Evolutionary conservation across 2,113 vertebrate genomes (phyloP), one percentile per base, ranked within the genome.

Genomic region (Toxostoma redivivum): DNA sequence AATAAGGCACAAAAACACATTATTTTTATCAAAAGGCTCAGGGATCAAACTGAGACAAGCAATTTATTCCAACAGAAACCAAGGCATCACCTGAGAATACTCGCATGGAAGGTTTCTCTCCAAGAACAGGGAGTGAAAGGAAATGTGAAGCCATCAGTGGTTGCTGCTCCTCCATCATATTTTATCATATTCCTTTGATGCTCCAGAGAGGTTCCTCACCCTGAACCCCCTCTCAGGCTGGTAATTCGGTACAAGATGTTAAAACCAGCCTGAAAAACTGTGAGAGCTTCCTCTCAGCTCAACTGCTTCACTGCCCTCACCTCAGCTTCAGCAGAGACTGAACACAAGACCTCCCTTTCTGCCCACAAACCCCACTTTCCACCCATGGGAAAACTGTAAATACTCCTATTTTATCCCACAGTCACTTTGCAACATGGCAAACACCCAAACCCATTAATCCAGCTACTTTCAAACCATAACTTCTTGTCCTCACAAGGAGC

Each of bases 31-130:
- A 90, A 78, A 71, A 88, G 33, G 50, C 61, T 47, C 37, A 11
- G 24, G n/a, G 45, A 86, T 54, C 45, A 53, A 94, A 37, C 50
- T 20, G 37, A 82, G n/a, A 48, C 31, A 71, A 87, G 27, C 17
- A 7, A 69, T 85, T 85, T 82, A 72, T 87, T 90, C 71, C 85
- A 69, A 15, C 65, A 80, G 54, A 86, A 89, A 40, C 44, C 56
- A 40, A 65, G 5, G 4, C 18, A 51, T 25, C 67, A 44, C 37
- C 77, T 45, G 61, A 78, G 77, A 89, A 83, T 4, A 25, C 12
- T 81, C 48, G 1, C 65, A 22, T 12, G 61, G 51, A n/a, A 64
- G 25, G 33, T 38, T 89, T 48, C 50, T 81, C 56, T 73, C 80
- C 79, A 62, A 65, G 87, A 82, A 3, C 31, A 56, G 11, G 35